Conservation (phyloP, 2,888 invertebrate genomes). For the Diarsia dahlii region DNA sequence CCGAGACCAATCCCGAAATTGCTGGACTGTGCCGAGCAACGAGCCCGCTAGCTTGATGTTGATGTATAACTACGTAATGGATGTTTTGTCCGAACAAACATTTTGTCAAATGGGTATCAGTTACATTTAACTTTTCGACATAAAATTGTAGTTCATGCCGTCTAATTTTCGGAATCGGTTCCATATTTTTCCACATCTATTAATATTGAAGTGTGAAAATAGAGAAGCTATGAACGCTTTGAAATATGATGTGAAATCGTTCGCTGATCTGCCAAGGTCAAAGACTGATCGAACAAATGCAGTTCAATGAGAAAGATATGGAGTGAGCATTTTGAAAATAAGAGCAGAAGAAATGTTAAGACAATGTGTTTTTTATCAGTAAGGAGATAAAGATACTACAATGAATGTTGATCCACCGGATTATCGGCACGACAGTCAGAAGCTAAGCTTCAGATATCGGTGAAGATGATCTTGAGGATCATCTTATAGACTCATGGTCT, state of each 20-base stretch:
- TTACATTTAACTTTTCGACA: conserved; percentile 40
- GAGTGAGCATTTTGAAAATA: conserved; percentile 23
- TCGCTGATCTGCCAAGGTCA: conserved; percentile 24
- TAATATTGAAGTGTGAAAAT: conserved; percentile 42
- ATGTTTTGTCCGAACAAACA: conserved; percentile 49
- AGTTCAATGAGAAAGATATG: conserved; percentile 18
- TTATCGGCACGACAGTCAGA: background rate
- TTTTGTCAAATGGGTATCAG: conserved; percentile 40
- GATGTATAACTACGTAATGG: conserved; percentile 40
- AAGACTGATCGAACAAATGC: conserved; percentile 44
- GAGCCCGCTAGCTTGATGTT: conserved; percentile 20
- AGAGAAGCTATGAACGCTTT: conserved; percentile 36
- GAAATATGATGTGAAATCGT: conserved; percentile 52
- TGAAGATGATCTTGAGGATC: background rate
- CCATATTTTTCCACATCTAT: conserved; percentile 40
- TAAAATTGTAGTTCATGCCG: conserved; percentile 7
- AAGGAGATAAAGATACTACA: background rate
- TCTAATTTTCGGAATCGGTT: conserved; percentile 4
- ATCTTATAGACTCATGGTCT: background rate
- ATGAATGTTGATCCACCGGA: background rate
- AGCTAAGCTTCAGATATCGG: background rate
- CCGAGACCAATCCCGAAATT: conserved; percentile 36
- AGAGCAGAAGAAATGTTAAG: background rate
- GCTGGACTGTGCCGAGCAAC: conserved; percentile 3
- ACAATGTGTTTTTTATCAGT: conserved; percentile 1